Evolutionary conservation across 2,113 vertebrate species (phyloP).

Genomic region (Epinephelus fuscoguttatus): DNA sequence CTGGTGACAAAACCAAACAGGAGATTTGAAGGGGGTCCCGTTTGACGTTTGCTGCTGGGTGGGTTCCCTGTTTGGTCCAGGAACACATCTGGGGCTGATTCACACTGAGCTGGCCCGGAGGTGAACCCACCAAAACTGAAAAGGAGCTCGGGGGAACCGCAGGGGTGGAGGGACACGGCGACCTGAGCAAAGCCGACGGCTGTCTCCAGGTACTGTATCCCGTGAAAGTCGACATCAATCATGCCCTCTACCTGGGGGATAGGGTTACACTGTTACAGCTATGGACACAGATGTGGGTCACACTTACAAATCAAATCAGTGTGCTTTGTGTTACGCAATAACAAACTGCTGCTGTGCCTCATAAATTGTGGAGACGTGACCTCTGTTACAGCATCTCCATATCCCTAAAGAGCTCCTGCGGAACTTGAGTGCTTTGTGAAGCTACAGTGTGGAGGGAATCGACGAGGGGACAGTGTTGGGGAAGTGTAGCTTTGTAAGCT

Average conservation of each 20-base stretch:
- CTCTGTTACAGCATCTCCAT: constrained; percentile 7
- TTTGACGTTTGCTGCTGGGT: constrained; percentile 53
- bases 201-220: constrained; percentile 20
- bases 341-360: constrained; percentile 28
- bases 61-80: constrained; percentile 40
- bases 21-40: constrained; percentile 38
- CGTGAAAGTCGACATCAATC: constrained; percentile 47
- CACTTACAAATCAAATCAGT: constrained; percentile 32
- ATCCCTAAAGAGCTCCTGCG: neutral
- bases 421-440: neutral
- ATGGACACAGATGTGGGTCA: constrained; percentile 40
- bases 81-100: constrained; percentile 77
- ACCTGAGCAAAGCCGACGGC: neutral
- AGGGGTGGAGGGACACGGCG: too few relatives aligned
- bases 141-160: neutral
- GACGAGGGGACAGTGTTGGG: too few relatives aligned
- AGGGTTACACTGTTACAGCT: constrained; percentile 24
- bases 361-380: constrained; percentile 15
- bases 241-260: constrained; percentile 22
- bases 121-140: constrained; percentile 55
- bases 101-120: constrained; percentile 61
- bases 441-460: neutral
- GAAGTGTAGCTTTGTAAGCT: too few relatives aligned
- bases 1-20: constrained; percentile 39
- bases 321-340: constrained; percentile 42